These are phyloP conservation scores for Mya arenaria DNA, from an alignment of 1,140 invertebrate species.

Conservation along the genomic window DNA sequence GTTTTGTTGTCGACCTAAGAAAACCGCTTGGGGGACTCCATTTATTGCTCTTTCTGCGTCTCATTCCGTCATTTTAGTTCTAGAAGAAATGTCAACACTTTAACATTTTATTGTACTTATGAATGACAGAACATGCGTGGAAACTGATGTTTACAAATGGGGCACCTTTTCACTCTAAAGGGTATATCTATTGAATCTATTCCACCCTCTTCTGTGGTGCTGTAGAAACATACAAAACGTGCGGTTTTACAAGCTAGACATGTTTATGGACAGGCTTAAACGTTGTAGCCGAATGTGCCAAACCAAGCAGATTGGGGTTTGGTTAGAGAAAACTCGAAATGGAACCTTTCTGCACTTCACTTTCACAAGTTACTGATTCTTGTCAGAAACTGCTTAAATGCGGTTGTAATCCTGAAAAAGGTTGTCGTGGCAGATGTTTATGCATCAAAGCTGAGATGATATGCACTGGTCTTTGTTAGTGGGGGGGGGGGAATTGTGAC, in stretches of 20 bases:
- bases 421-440: background rate
- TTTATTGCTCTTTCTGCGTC: background rate
- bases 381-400: constrained; percentile 8
- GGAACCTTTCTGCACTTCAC: constrained; percentile 8
- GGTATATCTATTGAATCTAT: background rate
- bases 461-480: constrained; percentile 18
- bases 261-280: background rate
- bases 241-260: background rate
- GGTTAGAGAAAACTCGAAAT: background rate
- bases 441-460: constrained; percentile 8
- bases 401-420: background rate
- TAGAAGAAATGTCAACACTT: background rate
- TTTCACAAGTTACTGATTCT: background rate
- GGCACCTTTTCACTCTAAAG: too few relatives aligned
- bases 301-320: background rate
- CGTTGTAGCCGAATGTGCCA: background rate
- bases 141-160: too few relatives aligned
- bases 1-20: background rate
- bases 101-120: background rate
- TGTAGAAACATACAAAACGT: background rate
- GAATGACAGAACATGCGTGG: background rate
- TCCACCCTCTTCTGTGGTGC: background rate
- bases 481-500: too few relatives aligned
- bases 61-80: background rate
- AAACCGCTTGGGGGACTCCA: background rate